Percentiles rank a stretch among this genome's conserved stretches.
These are phyloP conservation scores for Micrasema longulum DNA, from an alignment of 1,140 invertebrate species.

Conservation along the genomic window DNA sequence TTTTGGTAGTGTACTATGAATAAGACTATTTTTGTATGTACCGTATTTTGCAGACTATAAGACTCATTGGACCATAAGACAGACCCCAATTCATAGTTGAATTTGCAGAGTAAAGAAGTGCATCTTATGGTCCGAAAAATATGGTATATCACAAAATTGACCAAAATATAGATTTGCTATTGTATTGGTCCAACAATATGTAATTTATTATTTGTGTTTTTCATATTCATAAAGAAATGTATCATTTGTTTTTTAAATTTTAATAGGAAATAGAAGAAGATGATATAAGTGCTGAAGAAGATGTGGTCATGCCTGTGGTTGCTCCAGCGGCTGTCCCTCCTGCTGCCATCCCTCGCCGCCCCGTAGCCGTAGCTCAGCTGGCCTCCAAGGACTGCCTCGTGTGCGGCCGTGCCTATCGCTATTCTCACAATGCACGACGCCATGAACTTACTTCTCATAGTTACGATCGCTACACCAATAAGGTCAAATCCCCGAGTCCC, in stretches of 20 bases:
- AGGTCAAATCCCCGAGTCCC: constrained; percentile 57
- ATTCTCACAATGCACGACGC: constrained; percentile 66
- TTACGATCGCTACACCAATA: constrained; percentile 68
- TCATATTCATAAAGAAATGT: background rate
- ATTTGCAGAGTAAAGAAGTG: too few species aligned
- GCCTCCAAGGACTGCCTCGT: constrained; percentile 67
- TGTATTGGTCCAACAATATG: too few species aligned
- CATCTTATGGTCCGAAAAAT: too few species aligned
- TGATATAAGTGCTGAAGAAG: background rate
- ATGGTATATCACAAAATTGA: too few species aligned
- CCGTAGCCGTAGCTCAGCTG: constrained; percentile 64
- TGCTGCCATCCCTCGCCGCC: background rate
- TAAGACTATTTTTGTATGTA: too few species aligned
- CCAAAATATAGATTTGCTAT: too few species aligned
- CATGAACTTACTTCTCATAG: constrained; percentile 65
- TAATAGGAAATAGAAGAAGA: constrained; percentile 23
- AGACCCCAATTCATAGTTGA: too few species aligned
- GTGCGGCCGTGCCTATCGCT: constrained; percentile 65
- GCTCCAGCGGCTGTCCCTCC: background rate
- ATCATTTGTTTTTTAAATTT: constrained; percentile 1
- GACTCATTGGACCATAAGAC: too few species aligned
- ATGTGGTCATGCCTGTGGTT: background rate
- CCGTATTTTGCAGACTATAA: too few species aligned
- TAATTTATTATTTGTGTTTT: background rate
- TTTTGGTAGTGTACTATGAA: too few species aligned